A percentile compares a stretch with the other conserved stretches of the same genome.
These are phyloP conservation scores for Stegana nigrithorax DNA, from an alignment of 2,888 invertebrate genomes.

Conservation along the genomic window DNA sequence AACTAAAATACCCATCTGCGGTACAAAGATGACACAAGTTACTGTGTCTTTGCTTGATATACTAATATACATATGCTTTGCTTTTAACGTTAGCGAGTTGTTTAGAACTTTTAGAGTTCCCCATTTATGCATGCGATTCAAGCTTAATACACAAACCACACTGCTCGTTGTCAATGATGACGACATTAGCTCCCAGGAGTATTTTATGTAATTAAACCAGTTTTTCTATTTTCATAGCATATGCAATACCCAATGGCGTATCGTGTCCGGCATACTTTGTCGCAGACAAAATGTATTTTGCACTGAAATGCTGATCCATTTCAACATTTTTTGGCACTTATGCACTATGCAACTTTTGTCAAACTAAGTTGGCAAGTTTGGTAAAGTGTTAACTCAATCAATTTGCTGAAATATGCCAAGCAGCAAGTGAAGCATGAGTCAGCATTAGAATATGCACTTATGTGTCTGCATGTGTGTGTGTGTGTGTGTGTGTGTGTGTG, in stretches of 20 bases:
- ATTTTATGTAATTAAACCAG: conserved; percentile 5
- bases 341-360: conserved; percentile 19
- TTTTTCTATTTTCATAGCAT: too few relatives aligned
- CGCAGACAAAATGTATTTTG: not conserved
- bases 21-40: too few relatives aligned
- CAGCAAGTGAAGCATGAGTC: too few relatives aligned
- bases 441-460: not conserved
- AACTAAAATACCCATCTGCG: too few relatives aligned
- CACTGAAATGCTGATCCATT: not conserved
- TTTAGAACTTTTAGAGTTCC: too few relatives aligned
- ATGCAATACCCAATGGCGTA: too few relatives aligned
- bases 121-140: too few relatives aligned
- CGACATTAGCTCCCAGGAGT: not conserved
- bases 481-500: not conserved
- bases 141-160: too few relatives aligned
- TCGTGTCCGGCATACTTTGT: not conserved
- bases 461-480: not conserved
- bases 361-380: conserved; percentile 30
- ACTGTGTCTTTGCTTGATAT: too few relatives aligned
- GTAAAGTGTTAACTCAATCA: conserved; percentile 55
- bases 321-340: conserved; percentile 12
- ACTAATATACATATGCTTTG: too few relatives aligned
- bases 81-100: too few relatives aligned
- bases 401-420: conserved; percentile 36
- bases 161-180: too few relatives aligned